Conservation (phyloP, 1,140 invertebrate species). For the Helicoverpa zea region DNA sequence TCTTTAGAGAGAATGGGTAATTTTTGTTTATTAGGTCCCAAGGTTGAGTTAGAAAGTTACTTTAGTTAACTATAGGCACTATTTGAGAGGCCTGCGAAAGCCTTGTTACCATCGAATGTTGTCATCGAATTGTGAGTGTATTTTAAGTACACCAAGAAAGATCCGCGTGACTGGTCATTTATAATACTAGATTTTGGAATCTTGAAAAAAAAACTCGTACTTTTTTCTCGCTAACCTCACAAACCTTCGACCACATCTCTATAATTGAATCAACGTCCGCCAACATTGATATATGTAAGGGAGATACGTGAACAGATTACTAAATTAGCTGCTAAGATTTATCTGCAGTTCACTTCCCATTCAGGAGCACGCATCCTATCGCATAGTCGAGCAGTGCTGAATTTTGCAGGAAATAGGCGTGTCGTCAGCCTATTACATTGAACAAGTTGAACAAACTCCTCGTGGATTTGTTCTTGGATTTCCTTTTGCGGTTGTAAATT, state of each 20-base stretch:
- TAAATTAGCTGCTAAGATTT: constrained; percentile 54
- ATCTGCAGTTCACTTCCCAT: constrained; percentile 49
- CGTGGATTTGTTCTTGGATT: not conserved
- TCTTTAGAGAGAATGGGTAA: too few relatives aligned
- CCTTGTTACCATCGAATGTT: too few relatives aligned
- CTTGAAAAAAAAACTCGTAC: too few relatives aligned
- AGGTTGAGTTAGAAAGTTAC: too few relatives aligned
- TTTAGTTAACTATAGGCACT: too few relatives aligned
- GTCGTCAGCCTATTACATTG: constrained; percentile 5
- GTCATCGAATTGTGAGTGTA: too few relatives aligned
- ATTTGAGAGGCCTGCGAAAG: too few relatives aligned
- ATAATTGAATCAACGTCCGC: constrained; percentile 55
- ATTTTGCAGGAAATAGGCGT: constrained; percentile 13
- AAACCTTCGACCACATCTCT: not conserved
- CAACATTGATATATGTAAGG: constrained; percentile 54
- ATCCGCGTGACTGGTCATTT: too few relatives aligned
- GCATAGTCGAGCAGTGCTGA: constrained; percentile 24
- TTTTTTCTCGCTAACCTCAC: constrained; percentile 1
- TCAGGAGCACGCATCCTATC: constrained; percentile 35
- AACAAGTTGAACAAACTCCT: constrained; percentile 27
- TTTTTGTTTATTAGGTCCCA: too few relatives aligned
- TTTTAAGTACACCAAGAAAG: too few relatives aligned
- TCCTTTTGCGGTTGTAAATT: not conserved
- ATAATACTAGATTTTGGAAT: not conserved
- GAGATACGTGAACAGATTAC: constrained; percentile 59